Percentiles rank a stretch among this genome's conserved stretches.
Evolutionary conservation across 2,113 vertebrate genomes (phyloP).

Genomic region (Salminus brasiliensis): DNA sequence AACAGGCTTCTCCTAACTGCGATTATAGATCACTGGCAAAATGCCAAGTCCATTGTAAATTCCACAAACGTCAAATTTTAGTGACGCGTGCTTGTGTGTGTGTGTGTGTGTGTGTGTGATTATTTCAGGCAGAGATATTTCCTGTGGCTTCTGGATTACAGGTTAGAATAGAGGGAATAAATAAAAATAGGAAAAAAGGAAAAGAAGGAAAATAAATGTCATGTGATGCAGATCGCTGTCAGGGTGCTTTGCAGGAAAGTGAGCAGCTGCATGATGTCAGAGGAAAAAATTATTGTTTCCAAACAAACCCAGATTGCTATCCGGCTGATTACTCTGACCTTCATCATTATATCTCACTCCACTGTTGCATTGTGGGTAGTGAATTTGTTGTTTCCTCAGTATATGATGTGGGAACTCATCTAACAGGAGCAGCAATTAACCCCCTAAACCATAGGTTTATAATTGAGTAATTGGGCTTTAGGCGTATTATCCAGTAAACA

Average conservation of each 20-base stretch:
- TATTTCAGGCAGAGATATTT: conserved; percentile 6
- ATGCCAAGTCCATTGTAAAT: not conserved
- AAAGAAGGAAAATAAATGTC: not conserved
- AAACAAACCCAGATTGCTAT: not conserved
- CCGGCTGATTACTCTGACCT: not conserved
- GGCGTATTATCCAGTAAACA: too few relatives aligned
- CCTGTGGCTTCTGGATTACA: too few relatives aligned
- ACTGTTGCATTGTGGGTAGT: not conserved
- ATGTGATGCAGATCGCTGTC: not conserved
- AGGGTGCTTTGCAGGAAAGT: not conserved
- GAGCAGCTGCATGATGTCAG: conserved; percentile 3
- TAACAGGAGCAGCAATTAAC: conserved; percentile 1
- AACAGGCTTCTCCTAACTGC: not conserved
- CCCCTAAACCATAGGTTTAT: too few relatives aligned
- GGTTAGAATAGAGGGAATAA: not conserved
- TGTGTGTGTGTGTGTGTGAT: not conserved
- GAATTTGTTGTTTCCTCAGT: not conserved
- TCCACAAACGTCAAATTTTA: too few relatives aligned
- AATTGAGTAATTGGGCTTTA: too few relatives aligned
- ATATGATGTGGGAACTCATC: conserved; percentile 14
- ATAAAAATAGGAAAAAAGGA: too few relatives aligned
- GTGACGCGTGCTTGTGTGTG: too few relatives aligned
- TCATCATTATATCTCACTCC: not conserved
- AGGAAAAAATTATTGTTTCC: not conserved
- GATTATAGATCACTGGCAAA: not conserved